Evolutionary conservation across 2,113 vertebrate genomes (phyloP).

Genomic region (Rhombomys opimus): DNA sequence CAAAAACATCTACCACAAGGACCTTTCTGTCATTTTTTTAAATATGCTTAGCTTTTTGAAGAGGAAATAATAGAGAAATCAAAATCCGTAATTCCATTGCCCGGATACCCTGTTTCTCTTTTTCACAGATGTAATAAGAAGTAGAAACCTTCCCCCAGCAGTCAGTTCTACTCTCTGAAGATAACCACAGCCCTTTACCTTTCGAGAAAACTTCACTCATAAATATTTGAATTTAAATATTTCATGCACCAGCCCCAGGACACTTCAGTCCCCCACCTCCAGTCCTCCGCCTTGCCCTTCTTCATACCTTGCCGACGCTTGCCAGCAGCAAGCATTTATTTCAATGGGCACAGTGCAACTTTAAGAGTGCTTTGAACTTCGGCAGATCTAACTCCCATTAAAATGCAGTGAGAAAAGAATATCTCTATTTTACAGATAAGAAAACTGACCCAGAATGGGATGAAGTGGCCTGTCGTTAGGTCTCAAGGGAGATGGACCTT

Average conservation of each 20-base stretch:
- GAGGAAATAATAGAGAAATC: constrained; percentile 34
- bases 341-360: neutral
- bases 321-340: constrained; percentile 6
- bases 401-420: neutral
- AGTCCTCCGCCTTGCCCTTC: neutral
- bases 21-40: neutral
- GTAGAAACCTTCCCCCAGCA: neutral
- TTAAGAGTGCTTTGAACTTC: constrained; percentile 1
- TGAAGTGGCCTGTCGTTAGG: constrained; percentile 20
- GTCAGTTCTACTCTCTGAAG: neutral
- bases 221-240: constrained; percentile 31
- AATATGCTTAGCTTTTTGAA: constrained; percentile 12
- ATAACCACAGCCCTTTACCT: neutral
- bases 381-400: neutral
- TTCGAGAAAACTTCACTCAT: neutral
- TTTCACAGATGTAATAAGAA: constrained; percentile 18
- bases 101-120: neutral
- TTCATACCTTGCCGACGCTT: neutral
- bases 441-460: neutral
- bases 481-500: neutral
- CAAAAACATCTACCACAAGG: neutral
- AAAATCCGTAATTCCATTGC: neutral
- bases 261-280: neutral
- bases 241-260: neutral
- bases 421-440: neutral